Evolutionary conservation across 2,797 vertebrate genomes (phyloP).

Genomic region (Strix occidentalis): DNA sequence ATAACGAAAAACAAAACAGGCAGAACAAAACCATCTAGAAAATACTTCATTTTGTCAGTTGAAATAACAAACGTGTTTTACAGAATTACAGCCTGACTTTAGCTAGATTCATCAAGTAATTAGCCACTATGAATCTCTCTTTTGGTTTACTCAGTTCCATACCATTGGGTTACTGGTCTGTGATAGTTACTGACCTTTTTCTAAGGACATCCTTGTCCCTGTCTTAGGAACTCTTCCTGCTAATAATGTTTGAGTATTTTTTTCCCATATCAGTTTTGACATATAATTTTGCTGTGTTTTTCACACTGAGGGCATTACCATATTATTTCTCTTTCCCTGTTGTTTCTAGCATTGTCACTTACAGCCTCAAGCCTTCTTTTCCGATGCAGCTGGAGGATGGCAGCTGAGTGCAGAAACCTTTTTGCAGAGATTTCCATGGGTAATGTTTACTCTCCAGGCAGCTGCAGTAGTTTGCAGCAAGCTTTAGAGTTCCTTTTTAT

Average conservation of each 20-base stretch:
- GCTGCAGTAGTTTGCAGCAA: not conserved
- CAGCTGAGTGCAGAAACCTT: not conserved
- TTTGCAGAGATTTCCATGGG: conserved; percentile 27
- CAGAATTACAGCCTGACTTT: not conserved
- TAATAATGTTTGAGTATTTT: not conserved
- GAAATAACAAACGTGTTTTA: not conserved
- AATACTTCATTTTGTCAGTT: not conserved
- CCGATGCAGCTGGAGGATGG: not conserved
- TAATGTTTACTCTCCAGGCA: conserved; percentile 49
- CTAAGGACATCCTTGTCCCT: not conserved
- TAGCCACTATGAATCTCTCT: not conserved
- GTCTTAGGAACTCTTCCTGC: not conserved
- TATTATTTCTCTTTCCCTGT: not conserved
- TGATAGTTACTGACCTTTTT: not conserved
- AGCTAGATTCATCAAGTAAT: not conserved
- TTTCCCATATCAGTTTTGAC: not conserved
- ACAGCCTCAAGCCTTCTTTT: conserved; percentile 10
- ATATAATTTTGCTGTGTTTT: not conserved
- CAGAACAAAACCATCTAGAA: not conserved
- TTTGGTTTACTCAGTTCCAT: not conserved
- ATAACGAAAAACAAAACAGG: not conserved
- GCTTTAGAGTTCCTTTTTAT: conserved; percentile 35
- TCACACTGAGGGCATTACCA: not conserved
- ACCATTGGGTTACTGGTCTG: not conserved
- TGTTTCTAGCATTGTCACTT: not conserved